phyloP scores from a whole-genome alignment of 37 sponge, comb jelly and placozoan species.

The Chondrosia reniformis region DNA sequence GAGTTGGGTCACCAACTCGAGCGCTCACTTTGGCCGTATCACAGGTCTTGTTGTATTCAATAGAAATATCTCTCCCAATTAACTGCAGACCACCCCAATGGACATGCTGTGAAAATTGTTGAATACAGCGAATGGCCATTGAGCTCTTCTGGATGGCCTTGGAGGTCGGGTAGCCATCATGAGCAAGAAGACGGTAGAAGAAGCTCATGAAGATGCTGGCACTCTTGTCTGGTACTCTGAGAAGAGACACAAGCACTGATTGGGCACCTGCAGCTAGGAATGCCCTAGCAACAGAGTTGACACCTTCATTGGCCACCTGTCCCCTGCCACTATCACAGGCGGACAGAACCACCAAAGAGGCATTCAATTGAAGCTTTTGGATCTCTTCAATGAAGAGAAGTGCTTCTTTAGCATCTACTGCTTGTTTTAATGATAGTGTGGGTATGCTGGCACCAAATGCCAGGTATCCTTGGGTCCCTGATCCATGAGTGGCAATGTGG shows the following conservation, averaged over 20 bases:
- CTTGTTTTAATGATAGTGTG: background rate
- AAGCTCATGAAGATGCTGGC: slow-evolving; percentile 74
- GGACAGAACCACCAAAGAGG: slow-evolving; percentile 74
- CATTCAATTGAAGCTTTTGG: slow-evolving; percentile 48
- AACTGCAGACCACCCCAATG: slow-evolving; percentile 86
- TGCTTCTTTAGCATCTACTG: slow-evolving; percentile 24
- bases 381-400: slow-evolving; percentile 67
- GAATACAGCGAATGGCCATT: slow-evolving; percentile 61
- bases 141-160: slow-evolving; percentile 71
- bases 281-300: slow-evolving; percentile 72
- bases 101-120: slow-evolving; percentile 49
- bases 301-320: slow-evolving; percentile 67
- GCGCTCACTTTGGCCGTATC: background rate
- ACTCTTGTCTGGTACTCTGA: slow-evolving; percentile 79
- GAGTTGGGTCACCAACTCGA: slow-evolving; percentile 1
- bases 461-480: slow-evolving; percentile 55
- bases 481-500: slow-evolving; percentile 75
- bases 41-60: background rate
- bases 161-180: slow-evolving; percentile 41
- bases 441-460: slow-evolving; percentile 41
- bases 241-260: slow-evolving; percentile 66
- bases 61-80: slow-evolving; percentile 53
- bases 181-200: slow-evolving; percentile 70
- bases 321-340: slow-evolving; percentile 72
- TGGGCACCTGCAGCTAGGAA: slow-evolving; percentile 83